These are phyloP conservation scores for Xenopus laevis DNA, from an alignment of 2,113 vertebrate genomes.

Conservation along the genomic window DNA sequence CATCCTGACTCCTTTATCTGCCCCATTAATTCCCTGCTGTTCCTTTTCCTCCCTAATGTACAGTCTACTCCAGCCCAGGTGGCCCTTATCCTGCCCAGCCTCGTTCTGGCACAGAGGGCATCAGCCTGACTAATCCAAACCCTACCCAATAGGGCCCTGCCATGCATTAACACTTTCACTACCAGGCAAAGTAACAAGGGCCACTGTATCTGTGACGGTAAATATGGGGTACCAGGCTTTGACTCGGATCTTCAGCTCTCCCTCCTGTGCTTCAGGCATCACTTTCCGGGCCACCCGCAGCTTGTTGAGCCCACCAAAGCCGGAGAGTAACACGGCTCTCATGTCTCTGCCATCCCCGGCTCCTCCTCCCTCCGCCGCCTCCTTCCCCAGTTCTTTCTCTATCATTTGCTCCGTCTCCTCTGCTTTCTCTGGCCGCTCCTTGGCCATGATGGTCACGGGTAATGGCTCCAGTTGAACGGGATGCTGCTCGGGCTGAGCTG, in stretches of 20 bases:
- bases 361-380: conserved; percentile 53
- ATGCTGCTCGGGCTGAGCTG: conserved; percentile 47
- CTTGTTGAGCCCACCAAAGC: conserved; percentile 93
- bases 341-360: conserved; percentile 81
- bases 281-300: conserved; percentile 82
- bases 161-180: neutral
- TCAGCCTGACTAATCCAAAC: too few relatives aligned
- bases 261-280: conserved; percentile 89
- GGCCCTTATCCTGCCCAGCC: too few relatives aligned
- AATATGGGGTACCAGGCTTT: conserved; percentile 78
- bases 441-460: conserved; percentile 45
- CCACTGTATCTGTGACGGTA: neutral
- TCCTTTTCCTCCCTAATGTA: too few relatives aligned
- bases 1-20: too few relatives aligned
- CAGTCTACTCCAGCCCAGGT: too few relatives aligned
- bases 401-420: conserved; percentile 94
- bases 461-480: conserved; percentile 56
- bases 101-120: too few relatives aligned
- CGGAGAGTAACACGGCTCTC: conserved; percentile 85
- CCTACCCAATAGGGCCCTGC: too few relatives aligned
- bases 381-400: conserved; percentile 69
- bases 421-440: conserved; percentile 80
- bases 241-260: conserved; percentile 94
- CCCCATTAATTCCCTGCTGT: too few relatives aligned
- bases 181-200: neutral